Conservation (phyloP, 2,888 invertebrate species). For the Plutella xylostella region DNA sequence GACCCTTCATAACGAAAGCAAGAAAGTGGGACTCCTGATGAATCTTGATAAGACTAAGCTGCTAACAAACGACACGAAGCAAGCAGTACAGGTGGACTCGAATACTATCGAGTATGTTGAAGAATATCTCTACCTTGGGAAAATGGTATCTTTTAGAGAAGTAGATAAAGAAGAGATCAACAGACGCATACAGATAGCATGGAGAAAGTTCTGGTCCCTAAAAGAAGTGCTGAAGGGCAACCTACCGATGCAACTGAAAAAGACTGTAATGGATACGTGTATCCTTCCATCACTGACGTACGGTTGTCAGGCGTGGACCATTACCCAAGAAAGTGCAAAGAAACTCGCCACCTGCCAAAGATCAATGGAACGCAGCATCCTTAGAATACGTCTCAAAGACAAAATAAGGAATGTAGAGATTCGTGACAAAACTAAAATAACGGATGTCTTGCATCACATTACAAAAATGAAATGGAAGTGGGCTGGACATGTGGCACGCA, state of each 20-base stretch:
- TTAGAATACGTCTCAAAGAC: background rate
- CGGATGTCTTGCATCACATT: background rate
- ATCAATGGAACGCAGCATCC: background rate
- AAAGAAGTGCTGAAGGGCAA: background rate
- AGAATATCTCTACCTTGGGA: background rate
- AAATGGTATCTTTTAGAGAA: background rate
- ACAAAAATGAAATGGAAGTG: conserved; percentile 13
- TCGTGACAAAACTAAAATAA: background rate
- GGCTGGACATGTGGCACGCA: conserved; percentile 10
- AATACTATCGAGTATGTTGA: background rate
- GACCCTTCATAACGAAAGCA: background rate
- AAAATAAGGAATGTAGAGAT: background rate
- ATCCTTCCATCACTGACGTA: background rate
- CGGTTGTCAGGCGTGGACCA: background rate
- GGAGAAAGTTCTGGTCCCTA: background rate
- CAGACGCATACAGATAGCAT: background rate
- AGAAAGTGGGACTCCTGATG: background rate
- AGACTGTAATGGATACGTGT: background rate
- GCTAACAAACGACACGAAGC: background rate
- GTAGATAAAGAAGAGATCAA: background rate
- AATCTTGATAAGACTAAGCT: background rate
- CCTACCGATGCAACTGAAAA: background rate
- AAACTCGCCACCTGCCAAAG: background rate
- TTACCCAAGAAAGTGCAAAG: background rate
- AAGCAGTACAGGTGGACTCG: background rate